Evolutionary conservation across 2,797 vertebrate species (phyloP), one percentile per base, ranked within the genome.

Genomic region (Acipenser transmontanus): DNA sequence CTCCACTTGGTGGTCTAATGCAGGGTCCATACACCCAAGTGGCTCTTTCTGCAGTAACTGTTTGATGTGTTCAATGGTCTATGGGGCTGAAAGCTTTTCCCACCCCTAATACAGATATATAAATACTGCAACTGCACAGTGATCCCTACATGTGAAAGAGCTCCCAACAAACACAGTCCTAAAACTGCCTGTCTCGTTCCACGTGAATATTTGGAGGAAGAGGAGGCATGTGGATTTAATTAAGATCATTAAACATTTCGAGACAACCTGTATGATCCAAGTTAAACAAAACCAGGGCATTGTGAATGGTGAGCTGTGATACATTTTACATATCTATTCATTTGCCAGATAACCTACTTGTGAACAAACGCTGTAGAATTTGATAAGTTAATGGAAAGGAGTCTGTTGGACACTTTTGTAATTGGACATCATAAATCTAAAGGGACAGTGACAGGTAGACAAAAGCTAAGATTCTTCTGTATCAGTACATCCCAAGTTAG

Each of bases 341-440:
- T 81, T 87, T 87, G 76, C 77, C 84, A 81, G 76, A 85, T 85
- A 81, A 81, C 88, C 87, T 77, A 80, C 87, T 87, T 87, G 90
- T 84, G 77, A 81, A 84, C 82, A 81, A 81, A 75, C 85, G 87
- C 85, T 86, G 87, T 87, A 90, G 89, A 85, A 81, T 83, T 81
- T 85, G 86, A 80, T 80, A 87, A 91, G 89, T 93, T 89, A 93
- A 97, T 95, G 91, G 90, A 85, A 92, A 90, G 88, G 80, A 83
- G 81, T 71, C 73, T 88, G 87, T 81, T 75, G 82, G 79, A 80
- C 82, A 70, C 81, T 85, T 84, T 92, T 91, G 86, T 93, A 91
- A 90, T 82, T 86, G 79, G 83, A 76, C 84, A 81, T 89, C 89
- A 93, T 98, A 95, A 95, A 98, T 98, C 94, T 93, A 89, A 80